Conservation (phyloP, 2,113 vertebrate species). For the Archocentrus centrarchus region DNA sequence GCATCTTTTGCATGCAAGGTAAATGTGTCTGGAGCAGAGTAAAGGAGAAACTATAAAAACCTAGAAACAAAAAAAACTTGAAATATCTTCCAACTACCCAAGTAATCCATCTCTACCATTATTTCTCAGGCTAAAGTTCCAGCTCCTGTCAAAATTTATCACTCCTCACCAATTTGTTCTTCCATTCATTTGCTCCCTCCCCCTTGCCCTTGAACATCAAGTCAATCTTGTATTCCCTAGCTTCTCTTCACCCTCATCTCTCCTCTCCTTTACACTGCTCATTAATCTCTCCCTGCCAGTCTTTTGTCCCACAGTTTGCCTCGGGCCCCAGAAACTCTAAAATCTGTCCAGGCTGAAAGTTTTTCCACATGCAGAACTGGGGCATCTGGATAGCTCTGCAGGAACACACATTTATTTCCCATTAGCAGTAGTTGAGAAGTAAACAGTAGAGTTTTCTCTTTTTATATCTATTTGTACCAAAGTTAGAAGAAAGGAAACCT, state of each 20-base stretch:
- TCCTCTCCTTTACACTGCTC: constrained; percentile 25
- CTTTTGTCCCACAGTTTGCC: constrained; percentile 50
- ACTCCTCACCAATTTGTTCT: constrained; percentile 19
- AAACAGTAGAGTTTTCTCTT: constrained; percentile 40
- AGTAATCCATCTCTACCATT: background rate
- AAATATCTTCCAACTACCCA: background rate
- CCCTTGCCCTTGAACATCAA: constrained; percentile 26
- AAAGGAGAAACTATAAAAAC: background rate
- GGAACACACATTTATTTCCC: constrained; percentile 66
- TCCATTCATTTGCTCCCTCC: constrained; percentile 7
- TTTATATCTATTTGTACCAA: constrained; percentile 24
- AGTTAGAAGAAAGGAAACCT: background rate
- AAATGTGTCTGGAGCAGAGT: background rate
- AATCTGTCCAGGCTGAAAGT: constrained; percentile 58
- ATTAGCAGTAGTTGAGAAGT: constrained; percentile 62
- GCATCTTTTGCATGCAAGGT: background rate
- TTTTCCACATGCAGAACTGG: constrained; percentile 68
- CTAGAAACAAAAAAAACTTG: background rate
- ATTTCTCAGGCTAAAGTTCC: background rate
- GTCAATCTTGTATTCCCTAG: constrained; percentile 18
- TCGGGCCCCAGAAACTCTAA: constrained; percentile 46
- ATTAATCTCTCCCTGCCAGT: constrained; percentile 45
- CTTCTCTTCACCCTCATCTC: constrained; percentile 17
- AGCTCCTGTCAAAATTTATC: constrained; percentile 9
- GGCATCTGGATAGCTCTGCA: constrained; percentile 61